Conservation (phyloP, 2,113 vertebrate genomes). For the Platanista minor region DNA sequence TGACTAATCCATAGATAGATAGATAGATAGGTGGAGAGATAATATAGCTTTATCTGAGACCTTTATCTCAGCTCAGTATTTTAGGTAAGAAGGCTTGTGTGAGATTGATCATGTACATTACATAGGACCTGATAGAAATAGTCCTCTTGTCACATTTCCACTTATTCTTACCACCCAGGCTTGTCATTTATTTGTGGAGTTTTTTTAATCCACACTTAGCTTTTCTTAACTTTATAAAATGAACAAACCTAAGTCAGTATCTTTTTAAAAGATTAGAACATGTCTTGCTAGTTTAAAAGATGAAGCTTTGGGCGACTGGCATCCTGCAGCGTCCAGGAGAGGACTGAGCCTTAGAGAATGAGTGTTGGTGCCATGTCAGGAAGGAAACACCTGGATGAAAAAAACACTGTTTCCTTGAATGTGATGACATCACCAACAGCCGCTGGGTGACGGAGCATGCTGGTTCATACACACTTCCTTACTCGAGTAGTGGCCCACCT, state of each 20-base stretch:
- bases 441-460: neutral
- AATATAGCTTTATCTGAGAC: neutral
- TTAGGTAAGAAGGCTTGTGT: neutral
- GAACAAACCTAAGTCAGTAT: neutral
- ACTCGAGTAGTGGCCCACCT: neutral
- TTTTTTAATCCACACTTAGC: neutral
- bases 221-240: constrained; percentile 10
- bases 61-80: neutral
- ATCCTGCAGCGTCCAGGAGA: neutral
- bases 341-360: neutral
- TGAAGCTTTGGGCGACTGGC: neutral
- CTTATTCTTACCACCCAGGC: neutral
- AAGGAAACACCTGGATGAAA: neutral
- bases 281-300: neutral
- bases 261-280: neutral
- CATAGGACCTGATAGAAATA: neutral
- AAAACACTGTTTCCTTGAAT: neutral
- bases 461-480: neutral
- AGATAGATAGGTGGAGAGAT: neutral
- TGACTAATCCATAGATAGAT: neutral
- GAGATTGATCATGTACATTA: neutral
- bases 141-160: neutral
- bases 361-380: neutral
- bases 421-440: neutral
- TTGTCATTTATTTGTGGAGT: neutral